Conservation (phyloP, 2,888 invertebrate genomes). For the Mystacides longicornis region DNA sequence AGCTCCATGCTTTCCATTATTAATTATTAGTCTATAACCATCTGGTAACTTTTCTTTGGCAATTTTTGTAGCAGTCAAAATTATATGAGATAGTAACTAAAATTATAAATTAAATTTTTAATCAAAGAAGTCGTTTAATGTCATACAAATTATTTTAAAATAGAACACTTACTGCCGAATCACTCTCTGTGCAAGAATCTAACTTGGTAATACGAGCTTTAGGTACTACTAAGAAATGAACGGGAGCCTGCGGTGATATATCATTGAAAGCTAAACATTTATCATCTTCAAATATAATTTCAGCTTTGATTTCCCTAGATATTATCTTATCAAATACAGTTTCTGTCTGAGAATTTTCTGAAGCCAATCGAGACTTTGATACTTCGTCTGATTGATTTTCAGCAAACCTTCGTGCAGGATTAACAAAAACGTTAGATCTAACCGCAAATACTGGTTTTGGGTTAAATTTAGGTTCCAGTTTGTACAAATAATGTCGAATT, state of each 20-base stretch:
- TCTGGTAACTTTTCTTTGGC: conserved; percentile 55
- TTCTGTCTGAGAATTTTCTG: conserved; percentile 34
- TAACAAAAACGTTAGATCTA: too few species aligned
- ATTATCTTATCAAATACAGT: conserved; percentile 78
- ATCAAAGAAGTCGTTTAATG: background rate
- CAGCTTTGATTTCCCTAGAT: conserved; percentile 68
- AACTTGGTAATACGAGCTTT: conserved; percentile 62
- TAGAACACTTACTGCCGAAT: conserved; percentile 45
- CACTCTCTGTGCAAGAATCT: conserved; percentile 51
- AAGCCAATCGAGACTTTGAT: conserved; percentile 36
- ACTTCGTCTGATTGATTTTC: conserved; percentile 31
- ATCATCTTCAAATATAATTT: conserved; percentile 77
- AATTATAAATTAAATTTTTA: conserved; percentile 17
- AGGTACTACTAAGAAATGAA: conserved; percentile 79
- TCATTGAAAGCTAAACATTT: conserved; percentile 76
- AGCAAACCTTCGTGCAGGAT: too few species aligned
- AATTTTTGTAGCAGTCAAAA: conserved; percentile 59
- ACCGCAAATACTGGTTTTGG: too few species aligned
- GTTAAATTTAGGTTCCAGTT: too few species aligned
- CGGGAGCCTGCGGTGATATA: conserved; percentile 71
- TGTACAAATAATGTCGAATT: too few species aligned
- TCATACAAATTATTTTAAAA: background rate
- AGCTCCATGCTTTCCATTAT: conserved; percentile 73
- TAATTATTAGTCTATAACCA: conserved; percentile 70
- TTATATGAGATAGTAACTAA: conserved; percentile 65